phyloP scores from a whole-genome alignment of 2,888 invertebrate species.

The Teinopalpus imperialis region DNA sequence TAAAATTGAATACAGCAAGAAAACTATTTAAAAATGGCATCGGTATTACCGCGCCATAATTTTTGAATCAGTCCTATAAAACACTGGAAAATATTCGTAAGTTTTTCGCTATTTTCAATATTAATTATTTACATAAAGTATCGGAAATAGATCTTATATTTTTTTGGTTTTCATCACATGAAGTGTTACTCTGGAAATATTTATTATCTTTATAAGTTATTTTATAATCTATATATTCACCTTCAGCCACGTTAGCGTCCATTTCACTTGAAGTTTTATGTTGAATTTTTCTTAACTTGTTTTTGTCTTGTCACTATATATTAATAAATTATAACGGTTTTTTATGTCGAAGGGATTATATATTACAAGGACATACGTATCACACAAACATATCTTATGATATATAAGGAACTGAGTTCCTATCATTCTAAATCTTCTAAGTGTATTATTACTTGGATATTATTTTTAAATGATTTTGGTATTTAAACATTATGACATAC shows the following conservation, averaged over 20 bases:
- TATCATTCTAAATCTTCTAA: too few species aligned
- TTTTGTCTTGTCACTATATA: too few species aligned
- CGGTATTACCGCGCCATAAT: constrained; percentile 28
- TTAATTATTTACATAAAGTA: constrained; percentile 34
- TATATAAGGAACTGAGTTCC: too few species aligned
- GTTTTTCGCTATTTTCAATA: constrained; percentile 27
- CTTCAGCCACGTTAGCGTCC: constrained; percentile 41
- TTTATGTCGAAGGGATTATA: too few species aligned
- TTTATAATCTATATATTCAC: constrained; percentile 54
- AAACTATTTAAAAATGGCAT: constrained; percentile 27
- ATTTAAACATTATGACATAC: too few species aligned
- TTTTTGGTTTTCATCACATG: constrained; percentile 79
- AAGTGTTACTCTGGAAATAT: constrained; percentile 71
- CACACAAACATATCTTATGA: too few species aligned
- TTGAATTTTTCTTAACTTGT: background rate
- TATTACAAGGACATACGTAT: too few species aligned
- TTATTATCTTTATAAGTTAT: constrained; percentile 48
- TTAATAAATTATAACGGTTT: too few species aligned
- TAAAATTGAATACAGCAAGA: constrained; percentile 6
- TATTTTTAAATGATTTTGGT: too few species aligned
- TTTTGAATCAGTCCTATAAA: constrained; percentile 1
- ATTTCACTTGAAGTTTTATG: constrained; percentile 28
- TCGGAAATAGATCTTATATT: constrained; percentile 40
- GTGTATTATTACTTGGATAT: too few species aligned
- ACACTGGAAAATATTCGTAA: background rate